phyloP scores from a whole-genome alignment of 2,888 invertebrate species.

The Sphecodes monilicornis region DNA sequence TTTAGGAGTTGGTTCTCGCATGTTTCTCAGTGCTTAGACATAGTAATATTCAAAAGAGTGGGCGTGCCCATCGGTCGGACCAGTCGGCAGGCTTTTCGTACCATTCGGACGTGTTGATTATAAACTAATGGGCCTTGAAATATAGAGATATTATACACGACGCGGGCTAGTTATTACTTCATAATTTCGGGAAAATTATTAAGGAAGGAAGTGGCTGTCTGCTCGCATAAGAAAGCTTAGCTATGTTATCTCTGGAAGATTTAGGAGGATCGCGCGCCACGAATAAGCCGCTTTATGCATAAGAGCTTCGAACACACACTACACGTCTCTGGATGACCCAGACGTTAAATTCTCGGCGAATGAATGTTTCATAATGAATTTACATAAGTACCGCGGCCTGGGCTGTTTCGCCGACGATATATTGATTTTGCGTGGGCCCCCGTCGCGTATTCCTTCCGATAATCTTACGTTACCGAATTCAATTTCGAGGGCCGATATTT shows the following conservation, averaged over 20 bases:
- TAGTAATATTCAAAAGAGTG: slow-evolving; percentile 84
- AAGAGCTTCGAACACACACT: slow-evolving; percentile 57
- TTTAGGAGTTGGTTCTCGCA: slow-evolving; percentile 73
- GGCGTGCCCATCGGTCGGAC: slow-evolving; percentile 76
- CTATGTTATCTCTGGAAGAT: slow-evolving; percentile 79
- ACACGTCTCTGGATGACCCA: slow-evolving; percentile 54
- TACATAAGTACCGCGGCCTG: slow-evolving; percentile 49
- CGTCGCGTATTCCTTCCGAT: slow-evolving; percentile 6
- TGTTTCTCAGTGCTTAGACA: slow-evolving; percentile 82
- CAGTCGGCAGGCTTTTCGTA: slow-evolving; percentile 71
- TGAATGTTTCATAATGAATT: slow-evolving; percentile 62
- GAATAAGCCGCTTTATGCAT: slow-evolving; percentile 69
- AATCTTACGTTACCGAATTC: slow-evolving; percentile 29
- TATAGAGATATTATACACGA: slow-evolving; percentile 84
- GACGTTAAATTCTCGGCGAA: slow-evolving; percentile 42
- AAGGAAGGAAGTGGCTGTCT: slow-evolving; percentile 81
- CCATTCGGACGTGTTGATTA: slow-evolving; percentile 83
- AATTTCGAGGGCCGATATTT: neutral
- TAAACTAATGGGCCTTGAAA: slow-evolving; percentile 83
- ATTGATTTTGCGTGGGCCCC: slow-evolving; percentile 34
- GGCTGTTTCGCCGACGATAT: slow-evolving; percentile 39
- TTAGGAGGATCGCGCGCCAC: slow-evolving; percentile 71
- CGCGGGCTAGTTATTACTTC: slow-evolving; percentile 77
- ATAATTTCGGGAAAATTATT: slow-evolving; percentile 81
- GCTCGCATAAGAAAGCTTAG: slow-evolving; percentile 82